phyloP scores from a whole-genome alignment of 2,797 vertebrate genomes.

The Myotis myotis region DNA sequence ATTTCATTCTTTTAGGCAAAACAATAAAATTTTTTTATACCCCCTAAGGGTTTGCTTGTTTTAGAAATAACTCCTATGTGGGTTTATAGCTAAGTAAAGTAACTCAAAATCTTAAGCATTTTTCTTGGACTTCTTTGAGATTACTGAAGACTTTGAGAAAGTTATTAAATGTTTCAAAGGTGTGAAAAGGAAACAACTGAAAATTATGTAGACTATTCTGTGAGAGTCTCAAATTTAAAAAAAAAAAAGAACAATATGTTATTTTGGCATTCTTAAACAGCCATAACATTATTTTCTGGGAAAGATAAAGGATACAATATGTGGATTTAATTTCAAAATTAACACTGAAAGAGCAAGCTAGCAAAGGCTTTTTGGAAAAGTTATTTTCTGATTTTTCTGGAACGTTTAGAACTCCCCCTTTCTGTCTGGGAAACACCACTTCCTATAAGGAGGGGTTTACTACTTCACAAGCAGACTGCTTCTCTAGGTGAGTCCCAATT shows the following conservation, averaged over 20 bases:
- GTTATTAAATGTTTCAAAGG: constrained; percentile 15
- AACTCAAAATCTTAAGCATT: neutral
- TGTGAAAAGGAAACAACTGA: constrained; percentile 40
- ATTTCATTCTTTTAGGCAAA: constrained; percentile 9
- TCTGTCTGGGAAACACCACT: constrained; percentile 32
- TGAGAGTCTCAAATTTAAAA: neutral
- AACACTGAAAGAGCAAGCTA: constrained; percentile 34
- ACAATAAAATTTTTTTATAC: neutral
- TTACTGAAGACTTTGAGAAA: constrained; percentile 15
- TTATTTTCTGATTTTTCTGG: constrained; percentile 36
- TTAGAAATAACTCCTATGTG: constrained; percentile 46
- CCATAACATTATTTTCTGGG: neutral
- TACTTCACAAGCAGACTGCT: neutral
- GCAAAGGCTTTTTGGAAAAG: constrained; percentile 7
- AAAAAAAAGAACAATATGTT: neutral
- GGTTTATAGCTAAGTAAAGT: constrained; percentile 31
- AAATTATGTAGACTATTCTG: neutral
- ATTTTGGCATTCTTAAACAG: constrained; percentile 12
- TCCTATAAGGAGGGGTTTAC: neutral
- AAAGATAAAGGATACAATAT: neutral
- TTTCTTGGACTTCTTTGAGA: constrained; percentile 32
- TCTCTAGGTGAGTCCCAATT: neutral
- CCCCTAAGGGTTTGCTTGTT: neutral
- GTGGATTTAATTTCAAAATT: constrained; percentile 28
- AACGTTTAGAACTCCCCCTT: neutral